Evolutionary conservation across 2,113 vertebrate species (phyloP), one percentile per base, ranked within the genome.

Genomic region (Tretioscincus oriximinensis): DNA sequence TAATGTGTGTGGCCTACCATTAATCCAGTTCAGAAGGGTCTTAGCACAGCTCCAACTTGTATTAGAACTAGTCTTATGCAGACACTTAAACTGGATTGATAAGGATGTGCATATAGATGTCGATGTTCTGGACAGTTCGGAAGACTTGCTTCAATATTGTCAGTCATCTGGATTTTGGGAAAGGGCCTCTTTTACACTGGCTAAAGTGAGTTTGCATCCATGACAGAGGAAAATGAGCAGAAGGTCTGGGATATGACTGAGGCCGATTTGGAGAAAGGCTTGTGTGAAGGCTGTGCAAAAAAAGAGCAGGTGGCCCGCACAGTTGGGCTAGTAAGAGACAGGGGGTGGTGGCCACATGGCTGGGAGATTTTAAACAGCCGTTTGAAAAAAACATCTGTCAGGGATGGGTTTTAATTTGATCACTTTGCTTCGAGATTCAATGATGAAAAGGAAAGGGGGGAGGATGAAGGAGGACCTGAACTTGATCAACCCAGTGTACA

Each of bases 151-250:
- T 2, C 69, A 72, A 26, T 5, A 12, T 29, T 9, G 5, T 1
- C 8, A 49, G 24, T 58, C 7, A 31, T 12, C 24, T 18, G 14
- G 2, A 26, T 18, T 45, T 21, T 24, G 45, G 54, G 54, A 58
- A 58, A 58, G 54, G 16, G 16, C 12, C 29, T 58, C 28, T n/a
- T 77, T 45, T 47, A 49, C 31, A 10, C 9, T 28, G 6, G 10
- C 12, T 9, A 31, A n/a, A 69, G 29, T 49, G 58, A 69, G 49
- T 54, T 9, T 9, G 65, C 65, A 60, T 29, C 79, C 0, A 0
- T 0, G 1, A 3, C 0, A 1, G 1, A 24, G 35, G 18, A n/a
- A n/a, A n/a, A 1, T n/a, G 1, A 69, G 60, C 1, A 21, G 41
- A 58, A 64, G 26, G 31, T 9, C 20, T 77, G 5, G 0, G 31